These are phyloP conservation scores for Leucophora obtusa DNA, from an alignment of 2,888 invertebrate species.

Conservation along the genomic window DNA sequence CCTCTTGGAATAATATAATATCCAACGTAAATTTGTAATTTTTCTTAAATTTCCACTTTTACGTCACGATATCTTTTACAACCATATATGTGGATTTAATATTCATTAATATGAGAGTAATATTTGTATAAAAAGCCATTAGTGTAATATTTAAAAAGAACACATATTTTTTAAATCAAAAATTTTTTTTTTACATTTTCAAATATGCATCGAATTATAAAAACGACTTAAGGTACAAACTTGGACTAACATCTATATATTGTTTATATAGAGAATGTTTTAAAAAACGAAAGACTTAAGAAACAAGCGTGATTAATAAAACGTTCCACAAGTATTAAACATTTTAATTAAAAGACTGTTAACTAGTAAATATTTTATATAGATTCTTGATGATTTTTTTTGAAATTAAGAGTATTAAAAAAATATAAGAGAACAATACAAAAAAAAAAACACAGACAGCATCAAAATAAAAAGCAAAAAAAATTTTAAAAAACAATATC, in stretches of 20 bases:
- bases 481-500: background rate
- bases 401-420: background rate
- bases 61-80: no score
- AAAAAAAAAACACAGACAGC: background rate
- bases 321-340: background rate
- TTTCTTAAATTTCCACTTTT: no score
- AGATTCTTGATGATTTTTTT: background rate
- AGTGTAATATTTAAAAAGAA: no score
- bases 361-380: constrained; percentile 35
- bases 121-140: no score
- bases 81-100: no score
- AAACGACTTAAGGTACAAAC: constrained; percentile 51
- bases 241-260: background rate
- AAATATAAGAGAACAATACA: background rate
- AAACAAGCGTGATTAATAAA: constrained; percentile 30
- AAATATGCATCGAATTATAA: no score
- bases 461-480: background rate
- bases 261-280: background rate
- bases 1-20: no score
- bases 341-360: constrained; percentile 36
- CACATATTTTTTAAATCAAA: no score
- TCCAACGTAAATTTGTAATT: no score
- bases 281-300: constrained; percentile 53
- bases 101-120: no score
- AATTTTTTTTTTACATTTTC: no score